Conservation (phyloP, 2,797 vertebrate species). For the Cercopithecus hamlyni region DNA sequence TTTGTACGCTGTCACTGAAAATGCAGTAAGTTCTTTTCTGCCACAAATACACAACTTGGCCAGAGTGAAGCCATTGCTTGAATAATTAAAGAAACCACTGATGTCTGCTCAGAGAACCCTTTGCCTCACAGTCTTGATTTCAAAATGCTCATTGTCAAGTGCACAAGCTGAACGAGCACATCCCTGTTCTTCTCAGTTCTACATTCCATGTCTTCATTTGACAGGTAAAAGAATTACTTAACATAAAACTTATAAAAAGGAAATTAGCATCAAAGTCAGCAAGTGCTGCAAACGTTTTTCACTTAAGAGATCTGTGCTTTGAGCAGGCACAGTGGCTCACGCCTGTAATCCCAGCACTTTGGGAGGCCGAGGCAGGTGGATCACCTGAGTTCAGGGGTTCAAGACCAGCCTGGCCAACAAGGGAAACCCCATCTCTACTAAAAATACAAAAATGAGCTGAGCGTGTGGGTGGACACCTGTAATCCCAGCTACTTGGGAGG, state of each 20-base stretch:
- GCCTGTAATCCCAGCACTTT: not conserved
- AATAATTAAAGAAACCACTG: rapidly evolving
- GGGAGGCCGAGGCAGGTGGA: not conserved
- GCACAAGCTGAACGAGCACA: not conserved
- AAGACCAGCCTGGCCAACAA: not conserved
- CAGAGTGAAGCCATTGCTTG: not conserved
- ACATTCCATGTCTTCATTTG: not conserved
- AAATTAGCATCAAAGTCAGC: not conserved
- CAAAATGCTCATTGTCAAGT: rapidly evolving
- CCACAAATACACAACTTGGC: not conserved
- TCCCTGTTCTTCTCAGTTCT: not conserved
- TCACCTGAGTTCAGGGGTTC: not conserved
- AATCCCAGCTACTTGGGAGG: not conserved
- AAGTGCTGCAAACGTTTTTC: not conserved
- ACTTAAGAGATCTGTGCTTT: not conserved
- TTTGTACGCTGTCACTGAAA: not conserved
- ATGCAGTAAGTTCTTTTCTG: not conserved
- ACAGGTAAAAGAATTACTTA: not conserved
- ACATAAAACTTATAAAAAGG: not conserved
- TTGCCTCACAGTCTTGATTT: too few species aligned
- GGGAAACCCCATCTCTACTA: not conserved
- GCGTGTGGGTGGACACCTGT: not conserved
- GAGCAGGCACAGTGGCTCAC: not conserved
- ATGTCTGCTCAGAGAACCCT: not conserved
- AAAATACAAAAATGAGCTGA: not conserved